Percentiles rank a stretch among this genome's conserved stretches.
Evolutionary conservation across 2,113 vertebrate species (phyloP).

Genomic region (Alectura lathami): DNA sequence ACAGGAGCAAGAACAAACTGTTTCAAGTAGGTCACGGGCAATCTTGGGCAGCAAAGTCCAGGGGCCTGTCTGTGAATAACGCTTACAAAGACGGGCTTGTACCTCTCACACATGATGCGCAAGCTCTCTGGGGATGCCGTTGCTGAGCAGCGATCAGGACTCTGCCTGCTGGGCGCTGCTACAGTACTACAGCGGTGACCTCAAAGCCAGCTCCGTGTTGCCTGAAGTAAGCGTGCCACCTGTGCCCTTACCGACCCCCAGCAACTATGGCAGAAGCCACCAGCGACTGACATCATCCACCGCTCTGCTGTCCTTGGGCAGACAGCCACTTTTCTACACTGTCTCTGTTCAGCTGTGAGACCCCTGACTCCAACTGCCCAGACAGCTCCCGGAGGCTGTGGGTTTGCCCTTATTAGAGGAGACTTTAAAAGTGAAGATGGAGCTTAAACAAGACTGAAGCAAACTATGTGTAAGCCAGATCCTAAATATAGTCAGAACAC

Average conservation of each 20-base stretch:
- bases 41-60: not conserved
- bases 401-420: not conserved
- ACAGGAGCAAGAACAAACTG: not conserved
- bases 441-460: not conserved
- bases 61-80: not conserved
- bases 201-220: not conserved
- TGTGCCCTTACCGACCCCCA: not conserved
- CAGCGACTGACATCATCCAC: not conserved
- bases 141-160: not conserved
- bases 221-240: not conserved
- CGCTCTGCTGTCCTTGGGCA: accelerated
- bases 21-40: not conserved
- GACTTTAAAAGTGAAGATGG: not conserved
- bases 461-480: not conserved
- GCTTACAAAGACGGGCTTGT: not conserved
- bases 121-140: not conserved
- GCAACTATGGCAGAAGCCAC: not conserved
- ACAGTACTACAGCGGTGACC: not conserved
- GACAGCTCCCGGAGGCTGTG: not conserved
- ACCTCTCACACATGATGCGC: not conserved
- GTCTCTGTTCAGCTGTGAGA: not conserved
- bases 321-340: not conserved
- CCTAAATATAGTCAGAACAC: not conserved
- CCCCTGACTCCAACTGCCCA: accelerated
- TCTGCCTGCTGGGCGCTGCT: not conserved